Base-by-base conservation (phyloP, 1,140 invertebrate genomes). In the Euschistus heros region DNA sequence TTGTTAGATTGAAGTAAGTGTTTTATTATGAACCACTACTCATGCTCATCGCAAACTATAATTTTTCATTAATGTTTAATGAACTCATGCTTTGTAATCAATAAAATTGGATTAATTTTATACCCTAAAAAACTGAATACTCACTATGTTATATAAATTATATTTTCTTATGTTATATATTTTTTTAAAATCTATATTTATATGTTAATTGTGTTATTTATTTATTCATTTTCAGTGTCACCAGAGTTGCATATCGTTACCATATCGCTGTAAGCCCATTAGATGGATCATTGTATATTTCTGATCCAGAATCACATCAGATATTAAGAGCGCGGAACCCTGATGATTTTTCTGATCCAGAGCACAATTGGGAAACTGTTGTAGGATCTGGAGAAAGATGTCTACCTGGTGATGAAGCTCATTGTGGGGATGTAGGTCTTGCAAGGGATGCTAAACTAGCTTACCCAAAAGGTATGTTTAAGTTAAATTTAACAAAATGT, bases 361-460 rank as follows among this genome's bases (percentile, higher is more conserved):
- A 93, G 71, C 85, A 86, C 71, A 96, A 96, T 75, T 94, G 88
- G 88, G 92, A 95, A 75, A 86, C 91, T 0, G 83, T 90, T n/a
- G 89, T 93, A 15, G 93, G 93, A 2, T 95, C 91, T n/a, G 94
- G 94, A 0, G 92, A 94, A 74, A 80, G 92, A 68, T 97, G 94
- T 76, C 79, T 94, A 3, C 94, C 93, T 0, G 92, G 93, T 7
- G 93, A 97, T 73, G 89, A 92, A 73, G 91, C 92, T n/a, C 90
- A 94, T 69, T 98, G 95, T 74, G 94, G 95, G 0, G 95, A 98
- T 73, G 92, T 92, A 15, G 91, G 90, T 8, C 75, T 91, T 18
- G 94, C 94, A 0, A 81, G 89, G 67, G 89, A 94, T 73, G 95
- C 95, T 2, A 93, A 95, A 75, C 80, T 98, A 2, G 89, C 91